Conservation (phyloP, 2,888 invertebrate genomes). For the Seira sanloemensis region DNA sequence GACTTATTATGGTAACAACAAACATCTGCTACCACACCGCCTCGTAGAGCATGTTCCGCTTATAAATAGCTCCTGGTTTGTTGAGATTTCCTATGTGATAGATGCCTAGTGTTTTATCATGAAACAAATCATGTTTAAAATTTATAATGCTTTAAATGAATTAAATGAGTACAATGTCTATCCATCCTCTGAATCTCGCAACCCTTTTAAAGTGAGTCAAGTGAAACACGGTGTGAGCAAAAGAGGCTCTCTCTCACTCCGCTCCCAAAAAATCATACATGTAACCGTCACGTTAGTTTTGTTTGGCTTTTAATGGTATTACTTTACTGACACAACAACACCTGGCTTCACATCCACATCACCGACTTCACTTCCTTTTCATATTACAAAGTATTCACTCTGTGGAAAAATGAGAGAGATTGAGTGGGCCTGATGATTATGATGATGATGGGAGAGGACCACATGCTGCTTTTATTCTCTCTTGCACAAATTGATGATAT, state of each 20-base stretch:
- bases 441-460: slow-evolving; percentile 48
- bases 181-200: no score
- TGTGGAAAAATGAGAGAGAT: neutral
- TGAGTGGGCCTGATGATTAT: slow-evolving; percentile 21
- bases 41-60: no score
- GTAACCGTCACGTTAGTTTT: neutral
- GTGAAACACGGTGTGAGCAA: no score
- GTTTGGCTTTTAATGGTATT: neutral
- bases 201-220: no score
- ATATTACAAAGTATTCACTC: neutral
- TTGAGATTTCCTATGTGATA: no score
- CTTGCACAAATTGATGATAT: slow-evolving; percentile 65
- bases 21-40: slow-evolving; percentile 34
- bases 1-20: slow-evolving; percentile 51
- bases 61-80: no score
- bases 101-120: no score
- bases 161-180: neutral
- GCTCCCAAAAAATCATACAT: no score
- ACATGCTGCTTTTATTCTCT: slow-evolving; percentile 61
- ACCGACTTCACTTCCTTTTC: neutral
- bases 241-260: no score
- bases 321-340: slow-evolving; percentile 1
- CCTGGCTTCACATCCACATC: slow-evolving; percentile 14
- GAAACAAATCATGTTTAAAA: neutral
- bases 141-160: neutral